Base-by-base conservation (phyloP, 1,140 invertebrate species). In the Eueides isabella region DNA sequence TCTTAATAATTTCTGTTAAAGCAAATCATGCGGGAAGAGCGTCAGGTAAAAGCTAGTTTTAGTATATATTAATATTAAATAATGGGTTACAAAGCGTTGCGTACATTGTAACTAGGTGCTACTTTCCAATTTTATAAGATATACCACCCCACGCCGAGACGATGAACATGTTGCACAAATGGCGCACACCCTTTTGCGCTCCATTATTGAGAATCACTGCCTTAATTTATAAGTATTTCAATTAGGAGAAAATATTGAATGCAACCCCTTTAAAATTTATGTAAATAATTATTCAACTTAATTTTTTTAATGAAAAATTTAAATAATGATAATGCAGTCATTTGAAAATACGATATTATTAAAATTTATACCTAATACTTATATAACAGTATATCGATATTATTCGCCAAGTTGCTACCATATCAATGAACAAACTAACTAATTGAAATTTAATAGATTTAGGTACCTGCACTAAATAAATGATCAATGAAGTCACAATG, bases 191-290 rank as follows among this genome's bases (percentile, higher is more conserved):
- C 48, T 23, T 55, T 55, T 55, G 12, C 23, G 23, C 23, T 23
- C 7, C 48, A 26, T 55, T 55, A 55, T 55, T 55, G 48, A 55
- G 48, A 26, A 55, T 55, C 23, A 55, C 48, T 55, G 48, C 7
- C 23, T 55, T 55, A 55, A 55, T 55, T 55, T 55, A 55, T 55
- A 55, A 55, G 23, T n/a, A 55, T 55, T 55, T 55, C 48, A 55
- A 55, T 55, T 55, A 55, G 19, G 23, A 44, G n/a, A 55, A 55
- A 26, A 55, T 55, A 55, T 55, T 23, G n/a, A 11, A 23, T 19
- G 48, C 9, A n/a, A 4, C 7, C 23, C 23, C 23, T 55, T 55
- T 26, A 55, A 23, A 23, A 26, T 23, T 55, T 26, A 26, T 26
- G n/a, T 55, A 12, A 55, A 55, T 23, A 12, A 55, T 23, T 11